phyloP scores from a whole-genome alignment of 1,140 invertebrate species.

The Theocolax elegans region DNA sequence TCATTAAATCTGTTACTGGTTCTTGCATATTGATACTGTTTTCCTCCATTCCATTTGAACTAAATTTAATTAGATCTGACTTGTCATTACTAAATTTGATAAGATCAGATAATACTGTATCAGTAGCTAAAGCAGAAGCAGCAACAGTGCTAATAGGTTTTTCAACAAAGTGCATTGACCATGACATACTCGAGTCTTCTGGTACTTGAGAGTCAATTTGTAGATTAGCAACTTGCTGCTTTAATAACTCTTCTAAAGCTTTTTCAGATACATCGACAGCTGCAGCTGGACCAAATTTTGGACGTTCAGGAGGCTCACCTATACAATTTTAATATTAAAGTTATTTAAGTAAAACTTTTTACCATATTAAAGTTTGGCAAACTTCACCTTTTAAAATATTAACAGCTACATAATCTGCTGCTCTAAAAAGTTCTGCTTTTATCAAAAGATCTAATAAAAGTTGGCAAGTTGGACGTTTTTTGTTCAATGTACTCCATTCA shows the following conservation, averaged over 20 bases:
- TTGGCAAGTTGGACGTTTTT: conserved; percentile 73
- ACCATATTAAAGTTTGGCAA: too few relatives aligned
- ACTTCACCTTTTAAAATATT: conserved; percentile 71
- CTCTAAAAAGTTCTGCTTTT: conserved; percentile 77
- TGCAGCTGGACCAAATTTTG: conserved; percentile 70
- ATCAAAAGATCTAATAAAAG: conserved; percentile 73
- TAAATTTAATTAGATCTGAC: conserved; percentile 39
- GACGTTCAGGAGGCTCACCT: conserved; percentile 68
- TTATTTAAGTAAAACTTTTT: too few relatives aligned
- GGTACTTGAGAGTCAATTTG: not conserved
- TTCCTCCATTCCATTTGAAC: not conserved
- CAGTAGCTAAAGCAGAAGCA: not conserved
- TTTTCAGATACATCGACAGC: conserved; percentile 64
- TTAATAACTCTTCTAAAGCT: conserved; percentile 50
- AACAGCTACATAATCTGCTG: conserved; percentile 82
- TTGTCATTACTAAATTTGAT: not conserved
- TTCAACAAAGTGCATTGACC: conserved; percentile 14
- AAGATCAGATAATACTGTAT: not conserved
- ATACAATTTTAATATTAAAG: too few relatives aligned
- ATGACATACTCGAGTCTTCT: not conserved
- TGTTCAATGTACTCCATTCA: conserved; percentile 86
- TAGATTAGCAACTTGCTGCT: conserved; percentile 6
- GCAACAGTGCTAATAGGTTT: not conserved
- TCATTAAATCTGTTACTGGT: conserved; percentile 38
- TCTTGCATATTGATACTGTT: not conserved